Base-by-base conservation (phyloP, 1,140 invertebrate genomes). In the Bilobella aurantiaca region DNA sequence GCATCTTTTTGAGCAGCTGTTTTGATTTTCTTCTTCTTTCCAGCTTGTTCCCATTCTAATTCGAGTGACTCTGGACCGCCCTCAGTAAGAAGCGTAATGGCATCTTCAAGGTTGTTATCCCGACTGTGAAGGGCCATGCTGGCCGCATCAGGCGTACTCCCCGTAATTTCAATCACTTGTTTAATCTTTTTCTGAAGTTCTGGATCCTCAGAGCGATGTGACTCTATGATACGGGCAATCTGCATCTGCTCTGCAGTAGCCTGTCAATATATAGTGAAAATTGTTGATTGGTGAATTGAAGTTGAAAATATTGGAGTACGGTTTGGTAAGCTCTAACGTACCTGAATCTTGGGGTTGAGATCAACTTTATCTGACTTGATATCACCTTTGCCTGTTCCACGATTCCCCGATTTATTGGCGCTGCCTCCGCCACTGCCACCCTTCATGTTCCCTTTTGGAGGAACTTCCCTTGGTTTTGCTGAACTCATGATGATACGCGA, bases 71-170 rank as follows among this genome's bases (percentile, higher is more conserved):
- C 57, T 46, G 67, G 63, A 8, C 72, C 65, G 25, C 66, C 70
- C 30, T 71, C 69, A 34, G 65, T 68, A 21, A 74, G 63, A 32
- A 73, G 66, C 65, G 71, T 73, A 27, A 73, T 73, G 29, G 71
- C 71, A 63, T 70, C 79, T 72, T 85, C 82, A 65, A 88, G 76
- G 76, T 91, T 88, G 74, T 87, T 84, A 75, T 90, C 87, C 72
- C 86, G 86, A 76, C 90, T 88, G 75, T 90, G 86, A 18, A 92
- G 82, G 64, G 88, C 89, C 77, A 87, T 86, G 73, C 86, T 86
- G 31, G 88, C 88, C 76, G 90, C 88, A 74, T 90, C 88, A 75
- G 90, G 88, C 23, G 87, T 84, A 74, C 85, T 83, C 73, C 85
- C 81, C 37, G 89, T 90, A 79, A 87, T 84, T 73, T 90, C 88